A percentile compares a stretch with the other conserved stretches of the same genome.
These are phyloP conservation scores for Achlya flavicornis DNA, from an alignment of 2,888 invertebrate species.

Conservation along the genomic window DNA sequence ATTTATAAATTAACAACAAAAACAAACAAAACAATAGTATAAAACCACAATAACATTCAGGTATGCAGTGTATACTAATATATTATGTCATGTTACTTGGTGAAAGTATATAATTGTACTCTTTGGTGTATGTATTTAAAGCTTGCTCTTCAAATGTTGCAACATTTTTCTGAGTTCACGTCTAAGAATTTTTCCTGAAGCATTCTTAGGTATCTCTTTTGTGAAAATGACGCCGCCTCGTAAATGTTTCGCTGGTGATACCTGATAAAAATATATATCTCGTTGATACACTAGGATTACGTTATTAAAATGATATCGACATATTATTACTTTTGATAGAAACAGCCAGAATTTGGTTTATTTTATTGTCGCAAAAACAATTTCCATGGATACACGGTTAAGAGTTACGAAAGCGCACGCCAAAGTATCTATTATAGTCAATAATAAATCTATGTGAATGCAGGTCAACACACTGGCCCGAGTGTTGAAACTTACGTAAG, in stretches of 20 bases:
- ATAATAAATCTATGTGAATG: too few species aligned
- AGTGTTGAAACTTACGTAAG: too few species aligned
- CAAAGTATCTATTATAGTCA: too few species aligned
- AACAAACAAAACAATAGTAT: not conserved
- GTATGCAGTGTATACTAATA: not conserved
- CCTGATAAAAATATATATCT: slow-evolving; percentile 56
- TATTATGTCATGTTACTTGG: slow-evolving; percentile 12
- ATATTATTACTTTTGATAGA: not conserved
- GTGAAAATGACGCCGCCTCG: slow-evolving; percentile 90
- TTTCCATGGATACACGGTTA: too few species aligned
- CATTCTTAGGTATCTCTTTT: slow-evolving; percentile 89
- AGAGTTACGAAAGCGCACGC: too few species aligned
- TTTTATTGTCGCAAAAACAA: too few species aligned
- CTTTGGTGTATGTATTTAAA: slow-evolving; percentile 41
- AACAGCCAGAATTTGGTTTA: not conserved
- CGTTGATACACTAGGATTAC: slow-evolving; percentile 4
- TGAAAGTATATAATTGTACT: slow-evolving; percentile 8
- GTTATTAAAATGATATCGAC: not conserved
- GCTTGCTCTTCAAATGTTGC: slow-evolving; percentile 65
- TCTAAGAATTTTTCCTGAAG: slow-evolving; percentile 91
- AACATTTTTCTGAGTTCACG: slow-evolving; percentile 80
- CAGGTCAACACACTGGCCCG: too few species aligned
- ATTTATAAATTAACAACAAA: not conserved
- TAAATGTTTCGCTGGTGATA: slow-evolving; percentile 89
- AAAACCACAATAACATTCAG: not conserved